Evolutionary conservation across 1,140 invertebrate genomes (phyloP).

Genomic region (Lycorma delicatula): DNA sequence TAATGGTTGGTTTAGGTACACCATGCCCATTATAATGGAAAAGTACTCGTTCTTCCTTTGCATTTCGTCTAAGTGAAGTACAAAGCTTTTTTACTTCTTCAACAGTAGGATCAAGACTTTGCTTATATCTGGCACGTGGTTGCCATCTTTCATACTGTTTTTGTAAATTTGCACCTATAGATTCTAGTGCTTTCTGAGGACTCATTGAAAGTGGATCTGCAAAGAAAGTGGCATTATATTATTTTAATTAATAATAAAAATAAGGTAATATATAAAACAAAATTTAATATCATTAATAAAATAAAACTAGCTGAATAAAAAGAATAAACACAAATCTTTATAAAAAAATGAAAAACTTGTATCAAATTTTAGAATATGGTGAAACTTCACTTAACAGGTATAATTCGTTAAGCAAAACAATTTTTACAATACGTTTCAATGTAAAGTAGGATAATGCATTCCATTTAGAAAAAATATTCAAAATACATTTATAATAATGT

Average conservation of each 20-base stretch:
- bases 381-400: too few species aligned
- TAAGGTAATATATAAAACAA: too few species aligned
- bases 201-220: constrained; percentile 73
- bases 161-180: constrained; percentile 84
- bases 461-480: too few species aligned
- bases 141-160: constrained; percentile 98
- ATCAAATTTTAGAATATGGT: too few species aligned
- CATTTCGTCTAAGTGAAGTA: constrained; percentile 88
- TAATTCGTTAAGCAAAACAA: too few species aligned
- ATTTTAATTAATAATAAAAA: background rate
- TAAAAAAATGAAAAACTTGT: too few species aligned
- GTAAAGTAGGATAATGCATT: too few species aligned
- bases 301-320: too few species aligned
- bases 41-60: constrained; percentile 96
- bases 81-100: constrained; percentile 98
- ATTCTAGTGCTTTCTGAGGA: constrained; percentile 88
- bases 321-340: too few species aligned
- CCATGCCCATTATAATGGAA: constrained; percentile 99
- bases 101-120: constrained; percentile 91
- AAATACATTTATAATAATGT: too few species aligned
- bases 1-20: constrained; percentile 93
- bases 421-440: too few species aligned
- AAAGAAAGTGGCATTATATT: constrained; percentile 24
- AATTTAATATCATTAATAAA: too few species aligned
- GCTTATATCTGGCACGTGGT: constrained; percentile 91